A percentile compares a stretch with the other conserved stretches of the same genome.
phyloP scores from a whole-genome alignment of 1,140 invertebrate genomes.

The Drosophila pallidifrons region DNA sequence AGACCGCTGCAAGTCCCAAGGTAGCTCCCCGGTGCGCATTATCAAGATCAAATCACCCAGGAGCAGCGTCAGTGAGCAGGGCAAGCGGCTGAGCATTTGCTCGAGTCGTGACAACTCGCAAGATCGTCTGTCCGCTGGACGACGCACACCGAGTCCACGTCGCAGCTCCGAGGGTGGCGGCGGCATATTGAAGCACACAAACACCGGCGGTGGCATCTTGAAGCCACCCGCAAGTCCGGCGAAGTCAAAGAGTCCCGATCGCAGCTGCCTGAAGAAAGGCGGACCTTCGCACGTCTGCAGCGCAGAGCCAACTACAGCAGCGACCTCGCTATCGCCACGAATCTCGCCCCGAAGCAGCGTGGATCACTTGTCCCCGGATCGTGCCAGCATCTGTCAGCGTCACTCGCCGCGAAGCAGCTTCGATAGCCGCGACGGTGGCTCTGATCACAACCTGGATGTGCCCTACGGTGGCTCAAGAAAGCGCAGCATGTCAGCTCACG shows the following conservation, averaged over 20 bases:
- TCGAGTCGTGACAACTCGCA: constrained; percentile 80
- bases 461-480: constrained; percentile 66
- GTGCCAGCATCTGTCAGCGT: constrained; percentile 66
- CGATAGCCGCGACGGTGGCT: constrained; percentile 74
- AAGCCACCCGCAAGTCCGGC: constrained; percentile 78
- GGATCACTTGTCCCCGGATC: constrained; percentile 80
- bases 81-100: constrained; percentile 73
- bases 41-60: constrained; percentile 84
- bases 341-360: constrained; percentile 76
- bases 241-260: constrained; percentile 82
- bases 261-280: constrained; percentile 81
- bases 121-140: constrained; percentile 69
- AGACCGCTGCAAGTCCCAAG: constrained; percentile 83
- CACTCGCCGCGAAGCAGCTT: constrained; percentile 83
- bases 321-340: constrained; percentile 60
- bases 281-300: constrained; percentile 75
- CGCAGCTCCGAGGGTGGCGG: constrained; percentile 74
- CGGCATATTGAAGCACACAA: constrained; percentile 78
- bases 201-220: constrained; percentile 65
- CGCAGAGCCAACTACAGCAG: constrained; percentile 40
- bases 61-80: constrained; percentile 76
- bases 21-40: constrained; percentile 81
- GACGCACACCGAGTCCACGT: constrained; percentile 78
- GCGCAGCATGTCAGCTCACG: constrained; percentile 81
- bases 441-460: constrained; percentile 77